These are phyloP conservation scores for Trachelus stipa DNA, from an alignment of 2,888 invertebrate genomes.

Conservation along the genomic window DNA sequence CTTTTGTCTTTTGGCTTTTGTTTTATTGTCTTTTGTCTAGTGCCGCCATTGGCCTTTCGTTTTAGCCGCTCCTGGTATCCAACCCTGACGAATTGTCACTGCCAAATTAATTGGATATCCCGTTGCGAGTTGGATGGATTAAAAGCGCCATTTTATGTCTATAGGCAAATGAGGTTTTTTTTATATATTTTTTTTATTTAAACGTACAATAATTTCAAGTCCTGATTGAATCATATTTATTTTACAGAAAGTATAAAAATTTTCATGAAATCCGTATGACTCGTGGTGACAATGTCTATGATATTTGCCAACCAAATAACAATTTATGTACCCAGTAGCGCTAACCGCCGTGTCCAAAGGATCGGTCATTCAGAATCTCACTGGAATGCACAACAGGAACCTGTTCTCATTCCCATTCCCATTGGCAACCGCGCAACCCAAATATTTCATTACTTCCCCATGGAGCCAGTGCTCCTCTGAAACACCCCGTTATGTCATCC, in stretches of 20 bases:
- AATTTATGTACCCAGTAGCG: constrained; percentile 39
- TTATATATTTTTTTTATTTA: neutral
- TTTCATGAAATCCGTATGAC: neutral
- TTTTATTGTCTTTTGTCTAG: neutral
- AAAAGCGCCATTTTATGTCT: neutral
- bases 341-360: constrained; percentile 45
- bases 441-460: constrained; percentile 54
- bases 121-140: neutral
- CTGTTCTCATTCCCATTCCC: constrained; percentile 53
- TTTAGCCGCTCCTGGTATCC: neutral
- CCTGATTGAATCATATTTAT: neutral
- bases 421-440: constrained; percentile 47
- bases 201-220: neutral
- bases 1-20: neutral
- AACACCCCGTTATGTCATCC: constrained; percentile 8
- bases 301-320: neutral
- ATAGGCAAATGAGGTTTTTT: neutral
- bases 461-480: constrained; percentile 28
- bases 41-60: neutral
- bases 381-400: constrained; percentile 59
- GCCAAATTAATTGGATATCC: neutral
- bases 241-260: neutral
- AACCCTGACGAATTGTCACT: neutral
- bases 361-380: constrained; percentile 52
- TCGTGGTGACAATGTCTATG: neutral